A percentile compares a stretch with the other conserved stretches of the same genome.
These are phyloP conservation scores for Macaria liturata DNA, from an alignment of 2,888 invertebrate genomes.

Conservation along the genomic window DNA sequence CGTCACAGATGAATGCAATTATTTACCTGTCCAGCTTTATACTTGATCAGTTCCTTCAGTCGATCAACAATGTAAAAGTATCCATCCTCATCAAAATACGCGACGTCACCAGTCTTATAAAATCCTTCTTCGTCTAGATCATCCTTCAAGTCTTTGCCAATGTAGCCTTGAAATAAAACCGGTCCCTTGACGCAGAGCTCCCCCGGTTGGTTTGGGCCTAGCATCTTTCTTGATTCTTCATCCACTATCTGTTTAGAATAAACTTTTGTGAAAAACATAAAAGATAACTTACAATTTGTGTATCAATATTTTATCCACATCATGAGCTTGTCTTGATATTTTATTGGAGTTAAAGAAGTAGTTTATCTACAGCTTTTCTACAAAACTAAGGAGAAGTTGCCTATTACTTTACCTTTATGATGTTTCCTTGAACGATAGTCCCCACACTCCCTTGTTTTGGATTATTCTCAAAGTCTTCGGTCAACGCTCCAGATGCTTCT, in stretches of 20 bases:
- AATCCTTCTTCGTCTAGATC: slow-evolving; percentile 61
- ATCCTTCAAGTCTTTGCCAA: slow-evolving; percentile 50
- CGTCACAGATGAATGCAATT: too few species aligned
- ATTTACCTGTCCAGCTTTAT: slow-evolving; percentile 62
- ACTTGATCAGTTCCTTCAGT: slow-evolving; percentile 69
- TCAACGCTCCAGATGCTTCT: slow-evolving; percentile 54
- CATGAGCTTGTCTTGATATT: too few species aligned
- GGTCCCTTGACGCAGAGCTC: slow-evolving; percentile 63
- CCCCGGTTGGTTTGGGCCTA: slow-evolving; percentile 58
- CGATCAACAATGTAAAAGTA: slow-evolving; percentile 64
- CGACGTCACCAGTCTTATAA: slow-evolving; percentile 65
- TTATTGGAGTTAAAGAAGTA: too few species aligned
- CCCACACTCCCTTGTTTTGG: slow-evolving; percentile 61
- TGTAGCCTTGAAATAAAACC: slow-evolving; percentile 59
- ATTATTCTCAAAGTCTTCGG: slow-evolving; percentile 44
- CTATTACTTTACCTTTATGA: slow-evolving; percentile 45
- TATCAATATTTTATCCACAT: too few species aligned
- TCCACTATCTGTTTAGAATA: slow-evolving; percentile 53
- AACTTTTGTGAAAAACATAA: too few species aligned
- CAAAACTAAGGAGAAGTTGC: too few species aligned
- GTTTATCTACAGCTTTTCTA: too few species aligned
- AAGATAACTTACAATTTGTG: too few species aligned
- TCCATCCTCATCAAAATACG: slow-evolving; percentile 63
- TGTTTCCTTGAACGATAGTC: slow-evolving; percentile 45
- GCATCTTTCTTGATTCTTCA: slow-evolving; percentile 51